phyloP scores from a whole-genome alignment of 2,113 vertebrate genomes.

The Ceratotherium simum region DNA sequence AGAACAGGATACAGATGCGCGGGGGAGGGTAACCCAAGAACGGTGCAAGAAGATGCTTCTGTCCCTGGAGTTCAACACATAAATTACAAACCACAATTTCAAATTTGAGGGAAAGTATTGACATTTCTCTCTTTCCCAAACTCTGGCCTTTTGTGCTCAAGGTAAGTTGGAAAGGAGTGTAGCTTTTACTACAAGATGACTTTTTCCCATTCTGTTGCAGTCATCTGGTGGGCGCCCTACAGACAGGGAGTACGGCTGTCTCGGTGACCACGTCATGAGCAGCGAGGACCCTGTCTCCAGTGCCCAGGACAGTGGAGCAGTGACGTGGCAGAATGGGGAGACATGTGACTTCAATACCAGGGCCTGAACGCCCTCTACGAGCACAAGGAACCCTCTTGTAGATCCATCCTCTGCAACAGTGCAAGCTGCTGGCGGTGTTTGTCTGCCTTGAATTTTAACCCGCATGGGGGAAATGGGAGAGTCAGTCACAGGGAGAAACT shows the following conservation, averaged over 20 bases:
- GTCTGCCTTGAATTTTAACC: neutral
- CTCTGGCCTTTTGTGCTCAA: neutral
- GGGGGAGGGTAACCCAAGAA: slow-evolving; percentile 10
- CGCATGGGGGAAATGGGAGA: rapidly evolving
- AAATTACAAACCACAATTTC: slow-evolving; percentile 1
- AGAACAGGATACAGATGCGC: slow-evolving; percentile 32
- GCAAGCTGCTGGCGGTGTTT: neutral
- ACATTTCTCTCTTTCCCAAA: neutral
- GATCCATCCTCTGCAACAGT: neutral
- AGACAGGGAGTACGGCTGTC: neutral
- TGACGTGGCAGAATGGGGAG: neutral
- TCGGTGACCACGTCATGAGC: rapidly evolving
- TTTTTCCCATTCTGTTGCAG: neutral
- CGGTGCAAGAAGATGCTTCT: neutral
- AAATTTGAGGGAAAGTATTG: neutral
- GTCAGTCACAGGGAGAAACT: neutral
- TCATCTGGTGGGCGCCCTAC: neutral
- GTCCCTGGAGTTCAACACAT: neutral
- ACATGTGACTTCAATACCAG: rapidly evolving
- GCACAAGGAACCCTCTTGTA: no score
- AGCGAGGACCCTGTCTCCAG: rapidly evolving
- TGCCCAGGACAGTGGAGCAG: neutral
- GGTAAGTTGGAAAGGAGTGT: neutral
- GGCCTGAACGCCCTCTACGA: rapidly evolving
- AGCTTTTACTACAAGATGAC: neutral